phyloP scores from a whole-genome alignment of 2,113 vertebrate species.

The Neoarius graeffei region DNA sequence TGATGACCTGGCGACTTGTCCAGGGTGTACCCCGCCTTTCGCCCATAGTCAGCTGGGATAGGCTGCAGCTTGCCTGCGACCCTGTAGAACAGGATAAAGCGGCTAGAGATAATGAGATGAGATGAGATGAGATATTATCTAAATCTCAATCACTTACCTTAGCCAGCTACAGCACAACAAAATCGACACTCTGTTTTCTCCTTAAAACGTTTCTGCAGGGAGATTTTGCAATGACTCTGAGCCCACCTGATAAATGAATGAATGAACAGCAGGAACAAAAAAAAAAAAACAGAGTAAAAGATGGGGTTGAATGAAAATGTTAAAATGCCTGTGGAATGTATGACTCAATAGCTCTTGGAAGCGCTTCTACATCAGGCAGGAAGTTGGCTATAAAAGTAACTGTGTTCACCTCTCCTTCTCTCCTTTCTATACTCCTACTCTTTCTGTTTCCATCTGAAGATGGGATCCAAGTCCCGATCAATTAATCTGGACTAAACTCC shows the following conservation, averaged over 20 bases:
- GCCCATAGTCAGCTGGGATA: too few species aligned
- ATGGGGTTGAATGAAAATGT: conserved; percentile 1
- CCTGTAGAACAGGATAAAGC: too few species aligned
- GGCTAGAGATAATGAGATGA: too few species aligned
- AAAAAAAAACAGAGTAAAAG: neutral
- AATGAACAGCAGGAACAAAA: neutral
- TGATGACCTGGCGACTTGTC: too few species aligned
- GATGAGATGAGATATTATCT: too few species aligned
- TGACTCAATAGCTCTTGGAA: conserved; percentile 29
- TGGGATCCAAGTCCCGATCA: conserved; percentile 15
- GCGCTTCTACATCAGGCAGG: conserved; percentile 1
- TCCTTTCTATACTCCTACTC: neutral
- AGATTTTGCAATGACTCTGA: neutral
- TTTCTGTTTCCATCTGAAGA: neutral
- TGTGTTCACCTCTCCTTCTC: neutral
- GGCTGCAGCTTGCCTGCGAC: too few species aligned
- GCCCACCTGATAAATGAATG: conserved; percentile 18
- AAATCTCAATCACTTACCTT: neutral
- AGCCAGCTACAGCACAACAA: neutral
- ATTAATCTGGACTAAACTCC: conserved; percentile 16
- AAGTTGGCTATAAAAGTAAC: conserved; percentile 23
- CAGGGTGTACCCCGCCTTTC: too few species aligned
- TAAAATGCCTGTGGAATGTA: conserved; percentile 16
- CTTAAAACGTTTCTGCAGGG: neutral
- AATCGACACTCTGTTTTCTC: neutral